Conservation (phyloP, 2,113 vertebrate genomes). For the Centrocercus urophasianus region DNA sequence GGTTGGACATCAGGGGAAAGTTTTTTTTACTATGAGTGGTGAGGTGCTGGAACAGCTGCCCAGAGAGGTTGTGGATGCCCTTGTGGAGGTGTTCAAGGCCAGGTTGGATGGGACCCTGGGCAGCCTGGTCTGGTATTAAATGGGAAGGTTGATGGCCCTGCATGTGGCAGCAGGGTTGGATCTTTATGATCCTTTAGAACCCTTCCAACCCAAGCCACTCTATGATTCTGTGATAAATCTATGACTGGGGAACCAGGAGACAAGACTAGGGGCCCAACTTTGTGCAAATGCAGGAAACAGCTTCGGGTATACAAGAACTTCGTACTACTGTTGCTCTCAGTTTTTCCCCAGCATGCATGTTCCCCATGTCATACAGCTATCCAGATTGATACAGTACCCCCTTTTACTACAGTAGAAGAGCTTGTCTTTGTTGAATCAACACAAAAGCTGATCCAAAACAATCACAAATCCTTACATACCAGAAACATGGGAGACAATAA, state of each 20-base stretch:
- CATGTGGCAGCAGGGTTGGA: too few species aligned
- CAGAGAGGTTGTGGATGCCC: too few species aligned
- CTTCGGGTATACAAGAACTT: not conserved
- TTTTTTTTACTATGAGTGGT: too few species aligned
- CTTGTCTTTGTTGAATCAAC: fast-evolving
- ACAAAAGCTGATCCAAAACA: not conserved
- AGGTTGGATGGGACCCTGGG: too few species aligned
- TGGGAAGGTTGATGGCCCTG: too few species aligned
- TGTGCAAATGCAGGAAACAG: fast-evolving
- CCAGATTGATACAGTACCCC: fast-evolving
- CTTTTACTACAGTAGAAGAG: not conserved
- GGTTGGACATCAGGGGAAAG: too few species aligned
- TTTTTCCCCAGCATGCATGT: fast-evolving
- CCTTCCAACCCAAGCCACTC: too few species aligned
- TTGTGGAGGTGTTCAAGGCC: too few species aligned
- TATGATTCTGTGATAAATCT: too few species aligned
- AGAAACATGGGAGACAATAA: not conserved
- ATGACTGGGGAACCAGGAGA: not conserved
- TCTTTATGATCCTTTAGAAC: too few species aligned
- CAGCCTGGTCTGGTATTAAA: too few species aligned
- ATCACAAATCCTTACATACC: not conserved
- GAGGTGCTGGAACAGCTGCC: too few species aligned
- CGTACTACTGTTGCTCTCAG: not conserved
- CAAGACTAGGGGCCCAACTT: not conserved
- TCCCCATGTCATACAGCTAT: not conserved